Base-by-base conservation (phyloP, 1,140 invertebrate species). In the Conus ventricosus region DNA sequence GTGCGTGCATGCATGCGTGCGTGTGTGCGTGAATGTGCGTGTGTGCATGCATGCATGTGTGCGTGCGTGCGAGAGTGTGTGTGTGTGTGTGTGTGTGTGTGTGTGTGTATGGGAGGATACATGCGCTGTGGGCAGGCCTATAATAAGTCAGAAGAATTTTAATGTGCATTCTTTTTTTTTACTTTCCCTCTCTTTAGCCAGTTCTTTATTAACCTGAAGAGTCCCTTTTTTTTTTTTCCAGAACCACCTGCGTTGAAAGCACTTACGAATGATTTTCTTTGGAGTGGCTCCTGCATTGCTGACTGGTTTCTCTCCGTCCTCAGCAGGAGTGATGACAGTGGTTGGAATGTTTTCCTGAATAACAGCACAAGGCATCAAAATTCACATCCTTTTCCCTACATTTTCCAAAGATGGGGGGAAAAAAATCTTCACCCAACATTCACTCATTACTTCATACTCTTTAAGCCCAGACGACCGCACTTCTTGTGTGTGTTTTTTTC, bases 261-360 rank as follows among this genome's bases (percentile, higher is more conserved):
- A 87, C 86, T 76, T 90, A 91, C 91, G 67, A 67, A 90, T 90
- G 63, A 88, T 85, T 87, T 89, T 90, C 89, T 90, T 91, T 60
- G 90, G 90, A 76, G 89, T 88, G 51, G 81, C 54, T 27, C 10
- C 78, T 17, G 55, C 88, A 84, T 80, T 67, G 3, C 53, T 75
- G 10, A 60, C 71, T 86, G 87, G 67, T 54, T 85, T 88, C 27
- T 78, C 82, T 23, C 10, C 88, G 15, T 81, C 87, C 57, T 86
- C 88, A 60, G 84, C 67, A 54, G 89, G 87, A 11, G 88, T 85
- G 8, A 92, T 87, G 15, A 92, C 88, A 67, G 90, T 88, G 39
- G 91, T 90, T 63, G 92, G 91, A 89, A 92, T 89, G 84, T 91
- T 90, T 83, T 92, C 91, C 91, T 92, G 85, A 17, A 89, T 86